These are phyloP conservation scores for Emydura subglobosa DNA, from an alignment of 2,113 vertebrate species.

Conservation along the genomic window DNA sequence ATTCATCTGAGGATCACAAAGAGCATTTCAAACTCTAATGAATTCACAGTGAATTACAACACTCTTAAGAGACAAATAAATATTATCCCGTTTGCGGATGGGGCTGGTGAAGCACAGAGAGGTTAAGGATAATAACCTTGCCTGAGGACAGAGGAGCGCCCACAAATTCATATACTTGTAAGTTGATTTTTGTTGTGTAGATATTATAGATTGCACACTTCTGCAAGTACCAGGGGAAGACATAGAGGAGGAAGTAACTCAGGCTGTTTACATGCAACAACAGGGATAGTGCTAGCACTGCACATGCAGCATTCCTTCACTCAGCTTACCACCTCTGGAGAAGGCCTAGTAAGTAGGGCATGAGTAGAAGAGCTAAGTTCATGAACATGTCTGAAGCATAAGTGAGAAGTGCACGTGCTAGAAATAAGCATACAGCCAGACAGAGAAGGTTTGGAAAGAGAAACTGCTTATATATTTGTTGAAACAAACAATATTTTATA, in stretches of 20 bases:
- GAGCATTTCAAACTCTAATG: not conserved
- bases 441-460: not conserved
- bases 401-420: not conserved
- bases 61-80: not conserved
- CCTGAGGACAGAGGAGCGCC: not conserved
- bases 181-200: not conserved
- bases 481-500: not conserved
- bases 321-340: not conserved
- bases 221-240: not conserved
- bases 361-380: not conserved
- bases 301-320: not conserved
- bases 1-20: not conserved
- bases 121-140: not conserved
- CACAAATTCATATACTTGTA: constrained; percentile 1
- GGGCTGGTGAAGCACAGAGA: not conserved
- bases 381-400: constrained; percentile 30
- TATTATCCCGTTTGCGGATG: not conserved
- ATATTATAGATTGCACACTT: not conserved
- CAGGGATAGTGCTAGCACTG: not conserved
- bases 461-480: not conserved
- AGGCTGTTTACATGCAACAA: not conserved
- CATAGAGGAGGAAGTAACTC: not conserved
- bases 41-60: not conserved
- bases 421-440: constrained; percentile 9
- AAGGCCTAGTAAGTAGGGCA: not conserved